Conservation (phyloP, 2,888 invertebrate species). For the Coenonympha arcania region DNA sequence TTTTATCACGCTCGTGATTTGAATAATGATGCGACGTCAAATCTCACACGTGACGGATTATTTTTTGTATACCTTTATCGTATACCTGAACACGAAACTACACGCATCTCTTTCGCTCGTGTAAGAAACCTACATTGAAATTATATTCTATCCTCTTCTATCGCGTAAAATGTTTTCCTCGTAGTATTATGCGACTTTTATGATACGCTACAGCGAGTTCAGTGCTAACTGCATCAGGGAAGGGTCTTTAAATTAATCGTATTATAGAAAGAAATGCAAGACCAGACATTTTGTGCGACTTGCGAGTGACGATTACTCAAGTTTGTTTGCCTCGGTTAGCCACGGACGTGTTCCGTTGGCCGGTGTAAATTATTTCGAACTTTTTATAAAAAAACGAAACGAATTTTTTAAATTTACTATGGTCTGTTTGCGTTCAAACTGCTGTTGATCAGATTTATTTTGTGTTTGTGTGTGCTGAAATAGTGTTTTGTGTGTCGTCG, state of each 20-base stretch:
- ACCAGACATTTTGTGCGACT: conserved; percentile 37
- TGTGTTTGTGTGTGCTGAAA: conserved; percentile 22
- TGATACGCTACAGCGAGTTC: conserved; percentile 28
- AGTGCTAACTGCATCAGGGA: conserved; percentile 24
- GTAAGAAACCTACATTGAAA: conserved; percentile 3
- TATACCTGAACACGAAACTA: conserved; percentile 25
- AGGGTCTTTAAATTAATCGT: conserved; percentile 42
- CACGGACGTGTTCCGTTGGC: conserved; percentile 53
- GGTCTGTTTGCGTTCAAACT: conserved; percentile 46
- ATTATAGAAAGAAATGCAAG: conserved; percentile 50
- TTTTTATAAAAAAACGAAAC: conserved; percentile 50
- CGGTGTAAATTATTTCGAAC: conserved; percentile 53
- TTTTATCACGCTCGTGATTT: conserved; percentile 7
- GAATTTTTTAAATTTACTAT: conserved; percentile 45
- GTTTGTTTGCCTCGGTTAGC: conserved; percentile 59
- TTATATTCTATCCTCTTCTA: conserved; percentile 35
- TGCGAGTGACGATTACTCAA: conserved; percentile 38
- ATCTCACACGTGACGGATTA: conserved; percentile 43
- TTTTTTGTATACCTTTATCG: conserved; percentile 25
- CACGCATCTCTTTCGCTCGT: conserved; percentile 20
- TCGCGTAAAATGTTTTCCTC: conserved; percentile 41
- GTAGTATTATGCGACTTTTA: conserved; percentile 41
- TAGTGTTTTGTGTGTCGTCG: conserved; percentile 32
- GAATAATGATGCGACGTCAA: conserved; percentile 22
- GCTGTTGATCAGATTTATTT: conserved; percentile 46